Base-by-base conservation (phyloP, 2,797 vertebrate genomes). In the Centroberyx gerrardi region DNA sequence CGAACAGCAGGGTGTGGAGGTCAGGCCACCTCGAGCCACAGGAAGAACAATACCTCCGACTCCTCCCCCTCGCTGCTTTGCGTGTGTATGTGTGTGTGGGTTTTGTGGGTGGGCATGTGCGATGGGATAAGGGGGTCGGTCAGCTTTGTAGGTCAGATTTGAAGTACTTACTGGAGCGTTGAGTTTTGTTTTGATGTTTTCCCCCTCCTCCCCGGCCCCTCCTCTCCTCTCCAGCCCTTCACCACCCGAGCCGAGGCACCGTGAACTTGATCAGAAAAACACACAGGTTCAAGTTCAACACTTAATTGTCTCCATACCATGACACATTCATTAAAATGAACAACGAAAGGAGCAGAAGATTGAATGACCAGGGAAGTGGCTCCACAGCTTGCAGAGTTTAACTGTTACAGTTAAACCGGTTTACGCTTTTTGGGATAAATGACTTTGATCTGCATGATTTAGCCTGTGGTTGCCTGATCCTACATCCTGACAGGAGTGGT, bases 1-100 rank as follows among this genome's bases (percentile, higher is more conserved):
- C 14, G 55, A 80, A 84, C 49, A 36, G 81, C 85, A 86, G 91
- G 90, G 88, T 85, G 91, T 90, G 81, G 84, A 3, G 69, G 55
- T 95, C 93, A 92, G 93, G 77, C 94, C 94, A 95, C 92, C 89
- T 92, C 87, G 68, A 90, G 89, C 87, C 91, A 92, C 86, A 68
- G 80, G 74, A 86, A 68, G 76, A 93, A 94, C 90, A 94, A 93
- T 90, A 62, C 70, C 54, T 3, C 42, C 0, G 62, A 56, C 92
- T 89, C 92, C 92, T 90, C 74, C 92, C 86, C 88, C 70, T 56
- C 18, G 31, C 61, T 68, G 77, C 61, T 38, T 27, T 48, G 68
- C 31, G 17, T 86, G 82, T 74, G 70, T 78, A 56, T 68, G 82
- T 68, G 64, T 76, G 80, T 62, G 68, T 28, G 67, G 52, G 64